Evolutionary conservation across 2,888 invertebrate species (phyloP).

Genomic region (Harmothoe impar): DNA sequence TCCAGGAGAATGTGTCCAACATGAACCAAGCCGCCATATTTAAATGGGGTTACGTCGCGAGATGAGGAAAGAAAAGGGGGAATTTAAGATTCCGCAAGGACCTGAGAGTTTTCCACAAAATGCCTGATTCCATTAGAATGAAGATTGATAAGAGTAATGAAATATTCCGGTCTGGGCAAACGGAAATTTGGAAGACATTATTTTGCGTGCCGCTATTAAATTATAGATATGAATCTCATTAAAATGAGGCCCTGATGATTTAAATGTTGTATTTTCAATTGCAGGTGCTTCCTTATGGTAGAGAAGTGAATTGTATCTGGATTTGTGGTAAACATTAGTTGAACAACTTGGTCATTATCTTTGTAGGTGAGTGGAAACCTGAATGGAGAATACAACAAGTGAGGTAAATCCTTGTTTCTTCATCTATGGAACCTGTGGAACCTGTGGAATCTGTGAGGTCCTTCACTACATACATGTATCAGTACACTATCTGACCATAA

Average conservation of each 20-base stretch:
- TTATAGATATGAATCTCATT: slow-evolving; percentile 6
- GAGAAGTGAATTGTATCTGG: too few species aligned
- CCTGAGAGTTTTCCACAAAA: neutral
- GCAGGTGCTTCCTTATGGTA: neutral
- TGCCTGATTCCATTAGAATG: neutral
- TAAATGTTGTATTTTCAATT: neutral
- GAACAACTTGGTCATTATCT: neutral
- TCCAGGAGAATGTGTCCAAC: neutral
- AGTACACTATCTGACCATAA: too few species aligned
- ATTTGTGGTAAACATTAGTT: neutral
- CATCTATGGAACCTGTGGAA: too few species aligned
- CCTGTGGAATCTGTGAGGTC: too few species aligned
- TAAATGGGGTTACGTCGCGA: neutral
- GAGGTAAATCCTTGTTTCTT: too few species aligned
- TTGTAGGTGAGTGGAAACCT: neutral
- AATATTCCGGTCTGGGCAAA: slow-evolving; percentile 3
- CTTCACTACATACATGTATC: too few species aligned
- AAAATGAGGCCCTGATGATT: neutral
- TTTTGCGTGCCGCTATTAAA: neutral
- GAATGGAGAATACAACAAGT: too few species aligned
- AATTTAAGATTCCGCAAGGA: neutral
- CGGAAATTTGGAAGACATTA: neutral
- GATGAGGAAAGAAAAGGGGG: neutral
- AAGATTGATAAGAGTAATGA: slow-evolving; percentile 35
- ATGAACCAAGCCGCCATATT: neutral